Percentiles rank a stretch among this genome's conserved stretches.
phyloP scores from a whole-genome alignment of 2,113 vertebrate genomes.

The Campylorhamphus procurvoides region DNA sequence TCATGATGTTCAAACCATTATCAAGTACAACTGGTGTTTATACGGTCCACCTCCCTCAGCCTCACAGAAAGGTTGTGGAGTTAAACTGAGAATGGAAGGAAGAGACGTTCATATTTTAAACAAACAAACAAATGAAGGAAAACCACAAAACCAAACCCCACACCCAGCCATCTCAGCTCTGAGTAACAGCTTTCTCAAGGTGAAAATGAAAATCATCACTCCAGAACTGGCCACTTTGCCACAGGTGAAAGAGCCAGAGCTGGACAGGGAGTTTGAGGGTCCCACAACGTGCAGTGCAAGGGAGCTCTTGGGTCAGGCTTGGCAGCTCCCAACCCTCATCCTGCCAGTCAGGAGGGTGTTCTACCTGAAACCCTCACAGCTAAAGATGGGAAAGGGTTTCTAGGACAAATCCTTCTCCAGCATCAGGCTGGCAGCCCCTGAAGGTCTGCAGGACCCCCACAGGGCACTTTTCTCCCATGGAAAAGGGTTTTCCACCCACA shows the following conservation, averaged over 20 bases:
- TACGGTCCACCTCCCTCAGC: background rate
- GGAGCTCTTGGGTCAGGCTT: background rate
- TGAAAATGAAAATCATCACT: background rate
- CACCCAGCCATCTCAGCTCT: background rate
- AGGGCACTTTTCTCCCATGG: accelerated
- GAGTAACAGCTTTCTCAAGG: background rate
- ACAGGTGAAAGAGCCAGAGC: accelerated
- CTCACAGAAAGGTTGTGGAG: background rate
- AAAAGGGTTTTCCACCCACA: background rate
- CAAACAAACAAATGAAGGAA: background rate
- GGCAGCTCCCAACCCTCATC: background rate
- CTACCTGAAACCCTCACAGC: background rate
- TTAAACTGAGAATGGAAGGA: background rate
- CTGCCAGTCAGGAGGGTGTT: background rate
- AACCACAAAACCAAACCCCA: background rate
- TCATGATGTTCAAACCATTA: background rate
- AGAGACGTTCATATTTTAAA: background rate
- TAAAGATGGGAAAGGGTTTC: background rate
- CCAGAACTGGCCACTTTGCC: background rate
- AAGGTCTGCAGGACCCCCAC: background rate
- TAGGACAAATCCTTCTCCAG: background rate
- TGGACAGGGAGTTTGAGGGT: background rate
- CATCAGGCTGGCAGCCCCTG: background rate
- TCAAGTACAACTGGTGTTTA: background rate
- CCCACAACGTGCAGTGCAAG: accelerated